Conservation (phyloP, 2,797 vertebrate genomes). For the Psittacula echo region DNA sequence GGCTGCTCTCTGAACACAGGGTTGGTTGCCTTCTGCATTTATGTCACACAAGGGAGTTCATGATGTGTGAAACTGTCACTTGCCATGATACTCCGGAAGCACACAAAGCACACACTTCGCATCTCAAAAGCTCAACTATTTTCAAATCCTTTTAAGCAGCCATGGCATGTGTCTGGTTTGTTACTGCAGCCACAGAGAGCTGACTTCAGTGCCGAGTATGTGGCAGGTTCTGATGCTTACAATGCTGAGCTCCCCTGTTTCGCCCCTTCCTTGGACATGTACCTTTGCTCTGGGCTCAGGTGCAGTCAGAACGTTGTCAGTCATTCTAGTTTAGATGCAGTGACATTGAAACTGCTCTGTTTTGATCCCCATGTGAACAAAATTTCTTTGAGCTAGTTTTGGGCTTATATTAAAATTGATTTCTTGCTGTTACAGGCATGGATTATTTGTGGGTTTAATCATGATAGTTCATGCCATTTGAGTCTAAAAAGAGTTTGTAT, state of each 20-base stretch:
- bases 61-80: neutral
- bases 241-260: neutral
- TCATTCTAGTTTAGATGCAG: neutral
- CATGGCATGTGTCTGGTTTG: neutral
- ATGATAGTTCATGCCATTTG: neutral
- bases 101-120: neutral
- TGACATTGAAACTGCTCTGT: neutral
- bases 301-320: neutral
- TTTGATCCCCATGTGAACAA: neutral
- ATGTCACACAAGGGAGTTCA: neutral
- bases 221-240: neutral
- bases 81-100: neutral
- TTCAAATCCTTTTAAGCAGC: neutral
- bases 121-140: neutral
- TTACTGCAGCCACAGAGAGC: neutral
- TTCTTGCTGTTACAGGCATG: neutral
- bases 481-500: neutral
- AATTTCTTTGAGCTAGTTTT: neutral
- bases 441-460: neutral
- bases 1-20: neutral
- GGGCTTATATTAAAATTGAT: neutral
- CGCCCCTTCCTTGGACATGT: accelerated
- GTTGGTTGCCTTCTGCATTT: neutral
- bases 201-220: neutral
- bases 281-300: neutral